Percentiles rank a stretch among this genome's conserved stretches.
phyloP scores from a whole-genome alignment of 2,113 vertebrate genomes.

The Gallinago jamesoni region DNA sequence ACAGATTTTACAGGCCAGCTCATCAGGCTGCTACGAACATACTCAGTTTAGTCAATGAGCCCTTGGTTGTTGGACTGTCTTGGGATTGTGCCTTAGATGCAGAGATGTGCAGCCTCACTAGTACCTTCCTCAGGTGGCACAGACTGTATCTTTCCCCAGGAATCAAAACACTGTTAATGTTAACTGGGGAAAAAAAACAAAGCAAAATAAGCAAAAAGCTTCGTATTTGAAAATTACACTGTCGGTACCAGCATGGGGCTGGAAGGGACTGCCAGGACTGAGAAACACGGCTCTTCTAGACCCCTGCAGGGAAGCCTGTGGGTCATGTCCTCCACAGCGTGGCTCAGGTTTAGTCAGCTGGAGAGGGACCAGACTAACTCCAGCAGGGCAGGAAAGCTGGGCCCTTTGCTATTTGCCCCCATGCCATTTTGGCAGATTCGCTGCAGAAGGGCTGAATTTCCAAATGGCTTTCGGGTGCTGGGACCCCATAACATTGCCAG shows the following conservation, averaged over 20 bases:
- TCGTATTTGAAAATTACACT: neutral
- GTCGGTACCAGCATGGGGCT: neutral
- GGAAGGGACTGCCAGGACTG: neutral
- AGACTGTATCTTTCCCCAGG: neutral
- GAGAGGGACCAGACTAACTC: neutral
- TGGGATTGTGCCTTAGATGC: neutral
- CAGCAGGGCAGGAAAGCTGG: neutral
- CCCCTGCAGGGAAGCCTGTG: neutral
- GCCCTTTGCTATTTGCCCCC: neutral
- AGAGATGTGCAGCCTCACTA: neutral
- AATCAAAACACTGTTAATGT: accelerated
- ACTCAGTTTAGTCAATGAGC: neutral
- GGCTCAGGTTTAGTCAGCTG: neutral
- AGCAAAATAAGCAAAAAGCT: neutral
- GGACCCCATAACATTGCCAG: neutral
- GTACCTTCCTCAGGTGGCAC: neutral
- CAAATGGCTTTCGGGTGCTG: neutral
- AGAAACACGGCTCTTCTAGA: neutral
- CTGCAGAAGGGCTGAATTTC: neutral
- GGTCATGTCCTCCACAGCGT: neutral
- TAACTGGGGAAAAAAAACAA: neutral
- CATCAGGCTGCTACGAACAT: neutral
- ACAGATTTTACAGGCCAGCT: neutral
- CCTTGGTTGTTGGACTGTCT: neutral
- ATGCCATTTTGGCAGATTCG: accelerated